phyloP scores from a whole-genome alignment of 2,113 vertebrate species.

The Cryptotis parvus region DNA sequence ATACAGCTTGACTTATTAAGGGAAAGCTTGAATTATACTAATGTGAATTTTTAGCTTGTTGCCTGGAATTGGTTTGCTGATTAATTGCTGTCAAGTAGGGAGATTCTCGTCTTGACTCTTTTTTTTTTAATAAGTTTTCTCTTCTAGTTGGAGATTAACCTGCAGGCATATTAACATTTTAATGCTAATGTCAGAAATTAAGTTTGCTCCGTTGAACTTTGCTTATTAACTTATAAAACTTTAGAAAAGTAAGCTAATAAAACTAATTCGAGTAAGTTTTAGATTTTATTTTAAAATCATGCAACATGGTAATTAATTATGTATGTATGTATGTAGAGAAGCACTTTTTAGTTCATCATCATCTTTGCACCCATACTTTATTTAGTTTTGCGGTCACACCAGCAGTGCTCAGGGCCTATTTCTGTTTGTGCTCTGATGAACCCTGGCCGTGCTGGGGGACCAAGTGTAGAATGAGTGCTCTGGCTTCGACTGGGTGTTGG shows the following conservation, averaged over 20 bases:
- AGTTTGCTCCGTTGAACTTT: neutral
- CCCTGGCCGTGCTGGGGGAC: too few relatives aligned
- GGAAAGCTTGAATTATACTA: neutral
- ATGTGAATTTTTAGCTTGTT: neutral
- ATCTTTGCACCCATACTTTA: neutral
- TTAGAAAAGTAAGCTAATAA: conserved; percentile 36
- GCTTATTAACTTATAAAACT: neutral
- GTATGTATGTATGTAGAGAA: neutral
- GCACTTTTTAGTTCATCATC: neutral
- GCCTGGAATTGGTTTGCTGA: neutral
- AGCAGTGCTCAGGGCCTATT: too few relatives aligned
- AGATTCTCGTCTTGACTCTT: neutral
- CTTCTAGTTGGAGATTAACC: conserved; percentile 14
- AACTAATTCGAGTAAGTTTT: neutral
- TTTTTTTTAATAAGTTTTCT: conserved; percentile 7
- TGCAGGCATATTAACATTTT: neutral
- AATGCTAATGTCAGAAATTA: neutral
- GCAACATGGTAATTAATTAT: too few relatives aligned
- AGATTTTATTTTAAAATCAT: neutral
- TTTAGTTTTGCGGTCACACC: neutral
- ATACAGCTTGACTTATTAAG: neutral
- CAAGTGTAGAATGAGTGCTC: too few relatives aligned
- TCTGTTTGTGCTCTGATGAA: neutral
- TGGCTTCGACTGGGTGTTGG: too few relatives aligned
- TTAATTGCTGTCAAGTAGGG: neutral